These are phyloP conservation scores for Mycalesis mineus DNA, from an alignment of 2,888 invertebrate species.

Conservation along the genomic window DNA sequence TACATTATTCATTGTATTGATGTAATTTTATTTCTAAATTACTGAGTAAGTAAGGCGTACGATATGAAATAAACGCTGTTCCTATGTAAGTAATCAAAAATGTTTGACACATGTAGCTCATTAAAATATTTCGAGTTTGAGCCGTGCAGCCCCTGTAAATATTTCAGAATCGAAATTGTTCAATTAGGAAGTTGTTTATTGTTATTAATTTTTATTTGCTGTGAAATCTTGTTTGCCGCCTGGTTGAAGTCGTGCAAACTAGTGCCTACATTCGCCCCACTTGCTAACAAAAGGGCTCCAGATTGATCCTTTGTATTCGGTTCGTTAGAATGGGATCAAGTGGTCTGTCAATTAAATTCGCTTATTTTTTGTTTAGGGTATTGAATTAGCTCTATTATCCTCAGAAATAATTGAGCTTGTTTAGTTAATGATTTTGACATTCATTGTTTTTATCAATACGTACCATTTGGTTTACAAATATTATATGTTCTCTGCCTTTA, in stretches of 20 bases:
- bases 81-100: too few relatives aligned
- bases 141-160: too few relatives aligned
- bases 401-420: background rate
- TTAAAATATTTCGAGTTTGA: too few relatives aligned
- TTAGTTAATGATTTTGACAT: background rate
- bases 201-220: background rate
- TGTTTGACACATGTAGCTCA: too few relatives aligned
- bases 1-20: too few relatives aligned
- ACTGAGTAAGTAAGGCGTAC: too few relatives aligned
- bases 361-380: slow-evolving; percentile 20
- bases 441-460: background rate
- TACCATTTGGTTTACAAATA: too few relatives aligned
- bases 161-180: too few relatives aligned
- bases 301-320: slow-evolving; percentile 46
- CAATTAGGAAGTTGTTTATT: background rate
- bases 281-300: slow-evolving; percentile 33
- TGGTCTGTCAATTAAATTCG: slow-evolving; percentile 26
- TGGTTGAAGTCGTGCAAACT: slow-evolving; percentile 3
- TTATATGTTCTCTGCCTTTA: too few relatives aligned
- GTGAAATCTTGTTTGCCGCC: slow-evolving; percentile 3
- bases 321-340: slow-evolving; percentile 34
- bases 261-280: slow-evolving; percentile 7
- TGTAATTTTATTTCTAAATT: too few relatives aligned
- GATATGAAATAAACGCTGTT: too few relatives aligned
- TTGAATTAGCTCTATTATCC: slow-evolving; percentile 16